phyloP scores from a whole-genome alignment of 2,797 vertebrate genomes.

The Buceros bicornis region DNA sequence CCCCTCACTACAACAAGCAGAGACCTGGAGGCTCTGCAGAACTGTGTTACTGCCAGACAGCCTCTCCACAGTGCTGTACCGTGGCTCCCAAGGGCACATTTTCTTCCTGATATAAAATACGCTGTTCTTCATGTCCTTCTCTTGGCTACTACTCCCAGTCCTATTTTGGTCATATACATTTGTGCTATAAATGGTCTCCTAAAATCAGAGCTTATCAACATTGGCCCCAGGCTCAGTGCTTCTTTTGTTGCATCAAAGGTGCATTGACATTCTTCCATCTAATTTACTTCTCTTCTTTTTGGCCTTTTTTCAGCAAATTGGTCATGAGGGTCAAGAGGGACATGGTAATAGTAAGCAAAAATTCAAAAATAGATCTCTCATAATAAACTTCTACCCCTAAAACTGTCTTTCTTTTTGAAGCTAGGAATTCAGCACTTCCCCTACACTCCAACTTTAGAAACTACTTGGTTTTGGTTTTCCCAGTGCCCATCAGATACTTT shows the following conservation, averaged over 20 bases:
- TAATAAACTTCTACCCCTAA: constrained; percentile 34
- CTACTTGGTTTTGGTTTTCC: neutral
- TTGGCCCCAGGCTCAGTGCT: constrained; percentile 17
- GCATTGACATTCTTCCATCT: constrained; percentile 21
- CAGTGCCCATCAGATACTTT: neutral
- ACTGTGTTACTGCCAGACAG: neutral
- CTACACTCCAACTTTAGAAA: constrained; percentile 5
- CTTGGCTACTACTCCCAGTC: neutral
- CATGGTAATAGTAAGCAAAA: constrained; percentile 46
- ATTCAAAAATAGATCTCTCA: constrained; percentile 33
- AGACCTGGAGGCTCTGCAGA: constrained; percentile 47
- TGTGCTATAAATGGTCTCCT: constrained; percentile 55
- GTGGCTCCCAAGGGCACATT: constrained; percentile 11
- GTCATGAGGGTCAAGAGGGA: neutral
- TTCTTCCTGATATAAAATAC: constrained; percentile 34
- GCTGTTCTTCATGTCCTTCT: constrained; percentile 21
- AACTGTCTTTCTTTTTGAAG: constrained; percentile 1
- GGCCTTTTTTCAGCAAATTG: neutral
- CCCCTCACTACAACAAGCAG: neutral
- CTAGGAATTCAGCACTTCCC: constrained; percentile 1
- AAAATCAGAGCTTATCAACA: constrained; percentile 58
- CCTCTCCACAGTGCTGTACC: neutral
- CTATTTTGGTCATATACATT: constrained; percentile 63
- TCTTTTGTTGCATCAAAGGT: constrained; percentile 51
- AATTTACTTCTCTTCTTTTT: constrained; percentile 39